Evolutionary conservation across 1,140 invertebrate species (phyloP).

Genomic region (Nymphalis io): DNA sequence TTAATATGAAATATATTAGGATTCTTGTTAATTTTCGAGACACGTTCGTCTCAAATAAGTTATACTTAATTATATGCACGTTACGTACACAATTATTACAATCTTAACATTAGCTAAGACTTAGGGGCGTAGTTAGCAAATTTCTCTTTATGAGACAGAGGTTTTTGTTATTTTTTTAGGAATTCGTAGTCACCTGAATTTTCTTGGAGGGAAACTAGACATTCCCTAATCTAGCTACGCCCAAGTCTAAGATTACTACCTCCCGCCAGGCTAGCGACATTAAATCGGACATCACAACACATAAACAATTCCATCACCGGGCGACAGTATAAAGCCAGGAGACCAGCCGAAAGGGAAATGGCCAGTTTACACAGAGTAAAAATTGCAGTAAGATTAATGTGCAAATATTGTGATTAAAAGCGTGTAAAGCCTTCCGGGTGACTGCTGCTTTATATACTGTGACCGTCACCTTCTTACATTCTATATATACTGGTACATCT

Average conservation of each 20-base stretch:
- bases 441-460: conserved; percentile 45
- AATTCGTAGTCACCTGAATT: too few species aligned
- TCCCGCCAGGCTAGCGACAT: neutral
- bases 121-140: neutral
- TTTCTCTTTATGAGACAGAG: too few species aligned
- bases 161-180: too few species aligned
- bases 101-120: conserved; percentile 24
- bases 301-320: conserved; percentile 45
- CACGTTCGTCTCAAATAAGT: conserved; percentile 40
- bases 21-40: neutral
- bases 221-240: neutral
- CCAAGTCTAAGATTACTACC: conserved; percentile 27
- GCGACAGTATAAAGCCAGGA: conserved; percentile 42
- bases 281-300: conserved; percentile 44
- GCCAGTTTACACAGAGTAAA: conserved; percentile 18
- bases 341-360: conserved; percentile 30
- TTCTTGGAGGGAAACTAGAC: too few species aligned
- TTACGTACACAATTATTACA: conserved; percentile 42
- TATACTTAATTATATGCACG: conserved; percentile 44
- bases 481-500: conserved; percentile 6
- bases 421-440: conserved; percentile 32
- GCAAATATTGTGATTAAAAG: conserved; percentile 24
- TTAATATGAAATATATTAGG: conserved; percentile 4
- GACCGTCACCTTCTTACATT: conserved; percentile 39
- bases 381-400: conserved; percentile 20